Conservation (phyloP, 2,888 invertebrate genomes). For the Pyrocoelia pectoralis region DNA sequence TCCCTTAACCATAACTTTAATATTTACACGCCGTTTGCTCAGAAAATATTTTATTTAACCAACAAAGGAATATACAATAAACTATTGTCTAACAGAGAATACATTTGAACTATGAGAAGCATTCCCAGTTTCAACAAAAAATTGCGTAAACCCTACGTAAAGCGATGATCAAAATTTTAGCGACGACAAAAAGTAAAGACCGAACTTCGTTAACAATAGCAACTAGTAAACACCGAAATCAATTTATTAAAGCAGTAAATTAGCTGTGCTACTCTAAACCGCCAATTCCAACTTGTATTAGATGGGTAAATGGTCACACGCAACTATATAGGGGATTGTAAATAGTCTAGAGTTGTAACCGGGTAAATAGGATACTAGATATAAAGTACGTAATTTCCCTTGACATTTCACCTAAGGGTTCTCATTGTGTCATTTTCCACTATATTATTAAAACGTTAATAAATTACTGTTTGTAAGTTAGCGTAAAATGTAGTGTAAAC, state of each 20-base stretch:
- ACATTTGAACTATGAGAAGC: no score
- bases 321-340: constrained; percentile 8
- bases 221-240: background rate
- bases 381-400: constrained; percentile 11
- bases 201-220: background rate
- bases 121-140: no score
- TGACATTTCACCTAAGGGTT: constrained; percentile 10
- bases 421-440: constrained; percentile 4
- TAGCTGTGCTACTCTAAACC: background rate
- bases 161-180: background rate
- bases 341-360: background rate
- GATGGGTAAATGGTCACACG: constrained; percentile 1
- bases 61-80: no score
- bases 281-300: constrained; percentile 9
- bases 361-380: constrained; percentile 9
- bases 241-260: constrained; percentile 6
- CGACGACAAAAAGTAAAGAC: background rate
- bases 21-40: no score
- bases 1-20: no score
- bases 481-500: background rate
- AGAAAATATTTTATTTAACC: no score
- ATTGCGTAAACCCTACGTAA: no score
- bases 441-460: background rate
- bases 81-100: no score
- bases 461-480: background rate